Percentiles rank a stretch among this genome's conserved stretches.
phyloP scores from a whole-genome alignment of 2,888 invertebrate species.

The Drosophila mettleri region DNA sequence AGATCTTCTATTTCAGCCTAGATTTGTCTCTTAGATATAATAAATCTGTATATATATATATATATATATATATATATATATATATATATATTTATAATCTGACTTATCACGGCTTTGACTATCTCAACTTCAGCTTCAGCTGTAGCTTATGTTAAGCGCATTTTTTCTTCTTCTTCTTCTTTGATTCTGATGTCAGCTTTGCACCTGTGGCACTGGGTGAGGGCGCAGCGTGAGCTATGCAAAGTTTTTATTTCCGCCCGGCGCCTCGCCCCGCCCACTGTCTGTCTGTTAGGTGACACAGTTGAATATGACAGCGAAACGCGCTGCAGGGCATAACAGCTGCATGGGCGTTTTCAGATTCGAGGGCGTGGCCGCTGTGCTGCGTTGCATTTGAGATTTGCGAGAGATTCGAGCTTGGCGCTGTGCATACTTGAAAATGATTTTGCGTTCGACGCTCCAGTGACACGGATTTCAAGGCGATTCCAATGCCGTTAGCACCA shows the following conservation, averaged over 20 bases:
- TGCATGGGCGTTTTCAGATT: constrained; percentile 10
- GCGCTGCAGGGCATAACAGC: constrained; percentile 16
- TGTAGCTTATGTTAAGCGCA: neutral
- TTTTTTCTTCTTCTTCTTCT: neutral
- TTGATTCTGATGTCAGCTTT: constrained; percentile 21
- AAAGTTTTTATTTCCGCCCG: constrained; percentile 10
- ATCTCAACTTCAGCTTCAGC: constrained; percentile 15
- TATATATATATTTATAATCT: neutral
- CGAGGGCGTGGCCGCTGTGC: constrained; percentile 42
- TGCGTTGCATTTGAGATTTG: constrained; percentile 34
- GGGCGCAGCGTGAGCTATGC: constrained; percentile 27
- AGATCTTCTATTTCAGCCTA: too few species aligned
- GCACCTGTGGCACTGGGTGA: constrained; percentile 53
- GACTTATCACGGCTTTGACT: neutral
- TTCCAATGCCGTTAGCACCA: constrained; percentile 33
- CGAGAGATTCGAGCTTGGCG: constrained; percentile 27
- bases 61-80: neutral
- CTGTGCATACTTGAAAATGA: constrained; percentile 40
- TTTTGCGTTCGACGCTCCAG: constrained; percentile 43
- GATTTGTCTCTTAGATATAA: too few species aligned
- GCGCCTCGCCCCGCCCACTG: too few species aligned
- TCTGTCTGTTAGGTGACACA: constrained; percentile 41
- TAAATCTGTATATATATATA: neutral
- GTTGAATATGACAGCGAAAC: constrained; percentile 56
- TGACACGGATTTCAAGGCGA: constrained; percentile 59